phyloP scores from a whole-genome alignment of 2,113 vertebrate genomes.

The Myotis lucifugus region DNA sequence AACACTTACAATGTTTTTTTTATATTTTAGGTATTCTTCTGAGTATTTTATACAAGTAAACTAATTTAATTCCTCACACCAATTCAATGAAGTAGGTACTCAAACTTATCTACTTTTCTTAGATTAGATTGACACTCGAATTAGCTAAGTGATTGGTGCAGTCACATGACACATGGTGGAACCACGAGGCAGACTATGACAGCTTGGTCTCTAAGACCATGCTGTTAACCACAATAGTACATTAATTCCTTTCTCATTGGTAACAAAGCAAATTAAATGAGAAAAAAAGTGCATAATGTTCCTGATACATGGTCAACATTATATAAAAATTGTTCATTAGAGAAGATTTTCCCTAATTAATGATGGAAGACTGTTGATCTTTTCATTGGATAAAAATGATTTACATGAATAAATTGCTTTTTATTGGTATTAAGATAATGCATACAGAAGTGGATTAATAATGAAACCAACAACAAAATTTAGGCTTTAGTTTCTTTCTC shows the following conservation, averaged over 20 bases:
- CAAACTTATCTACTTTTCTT: slow-evolving; percentile 1
- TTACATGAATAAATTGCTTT: background rate
- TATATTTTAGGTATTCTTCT: background rate
- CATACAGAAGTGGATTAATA: background rate
- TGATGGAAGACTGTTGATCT: background rate
- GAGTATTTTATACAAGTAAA: background rate
- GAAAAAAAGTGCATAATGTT: background rate
- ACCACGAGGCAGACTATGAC: background rate
- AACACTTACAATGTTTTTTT: background rate
- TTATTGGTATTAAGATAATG: background rate
- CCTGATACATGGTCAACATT: background rate
- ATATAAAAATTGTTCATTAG: background rate
- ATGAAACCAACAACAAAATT: background rate
- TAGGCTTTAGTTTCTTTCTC: background rate
- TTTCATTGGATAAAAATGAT: background rate
- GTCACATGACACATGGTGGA: background rate
- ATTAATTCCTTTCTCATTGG: background rate
- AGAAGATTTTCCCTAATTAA: background rate
- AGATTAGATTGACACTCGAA: background rate
- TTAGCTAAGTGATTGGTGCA: background rate
- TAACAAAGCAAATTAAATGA: slow-evolving; percentile 37
- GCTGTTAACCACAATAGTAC: background rate
- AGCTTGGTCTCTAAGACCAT: background rate
- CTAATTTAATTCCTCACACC: background rate
- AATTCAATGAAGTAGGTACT: background rate